Evolutionary conservation across 1,140 invertebrate genomes (phyloP).

Genomic region (Plodia interpunctella): DNA sequence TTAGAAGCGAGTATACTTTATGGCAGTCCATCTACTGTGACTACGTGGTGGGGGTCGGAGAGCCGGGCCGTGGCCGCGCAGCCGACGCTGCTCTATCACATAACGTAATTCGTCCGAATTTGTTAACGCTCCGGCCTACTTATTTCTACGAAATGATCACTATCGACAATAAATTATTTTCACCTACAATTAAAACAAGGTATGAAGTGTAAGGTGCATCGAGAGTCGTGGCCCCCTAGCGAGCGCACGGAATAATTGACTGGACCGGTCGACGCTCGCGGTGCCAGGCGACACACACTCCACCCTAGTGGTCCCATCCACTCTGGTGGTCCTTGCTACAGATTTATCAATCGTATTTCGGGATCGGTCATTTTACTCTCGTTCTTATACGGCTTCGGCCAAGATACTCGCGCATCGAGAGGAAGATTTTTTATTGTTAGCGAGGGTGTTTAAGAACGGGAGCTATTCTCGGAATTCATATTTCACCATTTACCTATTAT

Average conservation of each 20-base stretch:
- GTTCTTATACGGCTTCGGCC: too few species aligned
- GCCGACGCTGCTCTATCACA: slow-evolving; percentile 60
- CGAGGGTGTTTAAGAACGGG: too few species aligned
- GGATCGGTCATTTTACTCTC: too few species aligned
- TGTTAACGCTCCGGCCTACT: slow-evolving; percentile 71
- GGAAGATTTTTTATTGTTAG: too few species aligned
- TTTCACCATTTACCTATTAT: too few species aligned
- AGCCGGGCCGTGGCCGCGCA: slow-evolving; percentile 40
- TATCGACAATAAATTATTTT: slow-evolving; percentile 75
- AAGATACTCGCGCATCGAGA: too few species aligned
- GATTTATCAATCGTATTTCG: not conserved
- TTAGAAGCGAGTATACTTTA: slow-evolving; percentile 38
- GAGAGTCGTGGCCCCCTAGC: slow-evolving; percentile 41
- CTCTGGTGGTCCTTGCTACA: not conserved
- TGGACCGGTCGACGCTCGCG: slow-evolving; percentile 42
- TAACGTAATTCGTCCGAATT: slow-evolving; percentile 71
- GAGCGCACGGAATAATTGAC: slow-evolving; percentile 65
- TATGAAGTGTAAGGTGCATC: slow-evolving; percentile 70
- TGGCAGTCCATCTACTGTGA: slow-evolving; percentile 24
- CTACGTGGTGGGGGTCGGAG: slow-evolving; percentile 21
- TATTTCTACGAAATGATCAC: slow-evolving; percentile 73
- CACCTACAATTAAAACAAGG: slow-evolving; percentile 72
- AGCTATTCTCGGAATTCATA: too few species aligned
- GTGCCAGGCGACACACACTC: slow-evolving; percentile 6
- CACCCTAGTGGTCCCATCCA: not conserved